phyloP scores from a whole-genome alignment of 2,113 vertebrate species.

The Ictalurus furcatus region DNA sequence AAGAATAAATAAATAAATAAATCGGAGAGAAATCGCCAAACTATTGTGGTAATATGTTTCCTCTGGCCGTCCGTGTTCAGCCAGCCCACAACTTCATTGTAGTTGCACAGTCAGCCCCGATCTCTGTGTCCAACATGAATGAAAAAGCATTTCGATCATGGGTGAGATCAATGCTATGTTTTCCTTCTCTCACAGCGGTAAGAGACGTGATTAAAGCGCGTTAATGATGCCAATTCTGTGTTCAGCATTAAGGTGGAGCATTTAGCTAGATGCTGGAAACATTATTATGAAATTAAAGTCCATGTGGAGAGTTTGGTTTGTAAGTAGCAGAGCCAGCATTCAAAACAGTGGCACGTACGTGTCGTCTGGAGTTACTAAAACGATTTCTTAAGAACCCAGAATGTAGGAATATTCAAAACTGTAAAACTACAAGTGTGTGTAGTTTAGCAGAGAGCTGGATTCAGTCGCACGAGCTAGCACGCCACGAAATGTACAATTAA shows the following conservation, averaged over 20 bases:
- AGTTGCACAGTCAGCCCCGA: neutral
- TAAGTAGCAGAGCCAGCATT: neutral
- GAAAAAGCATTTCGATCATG: conserved; percentile 17
- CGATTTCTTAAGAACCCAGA: neutral
- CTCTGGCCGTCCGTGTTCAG: neutral
- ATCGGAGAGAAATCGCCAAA: neutral
- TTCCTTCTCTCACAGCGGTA: neutral
- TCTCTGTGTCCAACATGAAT: neutral
- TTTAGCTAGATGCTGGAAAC: neutral
- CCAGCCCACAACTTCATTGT: conserved; percentile 12
- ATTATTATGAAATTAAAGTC: neutral
- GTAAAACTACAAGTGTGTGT: neutral
- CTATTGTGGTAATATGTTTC: conserved; percentile 20
- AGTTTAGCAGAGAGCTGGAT: neutral
- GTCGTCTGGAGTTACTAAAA: neutral
- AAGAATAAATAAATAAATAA: neutral
- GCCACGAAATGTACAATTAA: neutral
- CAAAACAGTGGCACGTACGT: neutral
- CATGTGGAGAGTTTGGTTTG: neutral
- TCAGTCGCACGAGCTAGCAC: neutral
- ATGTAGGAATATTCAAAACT: neutral
- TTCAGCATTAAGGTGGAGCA: neutral
- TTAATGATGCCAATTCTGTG: neutral
- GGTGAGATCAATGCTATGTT: neutral
- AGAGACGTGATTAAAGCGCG: neutral